Conservation (phyloP, 2,797 vertebrate genomes). For the Pitangus sulphuratus region DNA sequence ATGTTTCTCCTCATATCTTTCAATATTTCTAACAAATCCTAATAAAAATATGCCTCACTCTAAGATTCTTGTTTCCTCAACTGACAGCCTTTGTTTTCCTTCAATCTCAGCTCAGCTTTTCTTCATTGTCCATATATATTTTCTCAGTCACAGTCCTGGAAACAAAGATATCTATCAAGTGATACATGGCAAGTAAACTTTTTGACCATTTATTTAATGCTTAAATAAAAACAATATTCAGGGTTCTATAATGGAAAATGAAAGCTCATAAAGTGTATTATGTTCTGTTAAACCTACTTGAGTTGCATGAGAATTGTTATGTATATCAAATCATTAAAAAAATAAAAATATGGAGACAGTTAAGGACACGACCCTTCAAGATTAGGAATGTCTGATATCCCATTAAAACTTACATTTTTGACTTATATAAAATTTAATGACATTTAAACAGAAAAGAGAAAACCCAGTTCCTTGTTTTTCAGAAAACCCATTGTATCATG, state of each 20-base stretch:
- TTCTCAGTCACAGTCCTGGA: neutral
- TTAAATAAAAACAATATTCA: neutral
- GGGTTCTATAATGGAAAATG: neutral
- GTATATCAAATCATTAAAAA: neutral
- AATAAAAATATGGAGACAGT: neutral
- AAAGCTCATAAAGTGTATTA: neutral
- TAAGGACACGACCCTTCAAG: neutral
- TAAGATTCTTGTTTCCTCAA: neutral
- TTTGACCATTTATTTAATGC: neutral
- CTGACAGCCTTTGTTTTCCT: neutral
- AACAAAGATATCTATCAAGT: neutral
- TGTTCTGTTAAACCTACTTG: neutral
- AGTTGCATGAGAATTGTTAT: neutral
- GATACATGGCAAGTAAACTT: neutral
- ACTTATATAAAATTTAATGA: neutral
- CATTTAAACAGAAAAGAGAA: neutral
- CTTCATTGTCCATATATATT: neutral
- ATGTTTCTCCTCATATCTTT: neutral
- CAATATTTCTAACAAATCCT: neutral
- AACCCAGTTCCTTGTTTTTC: neutral
- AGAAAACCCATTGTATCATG: neutral
- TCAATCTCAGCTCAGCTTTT: neutral
- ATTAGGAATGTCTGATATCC: neutral
- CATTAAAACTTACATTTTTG: neutral
- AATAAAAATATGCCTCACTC: neutral